Evolutionary conservation across 2,113 vertebrate species (phyloP).

Genomic region (Brachionichthys hirsutus): DNA sequence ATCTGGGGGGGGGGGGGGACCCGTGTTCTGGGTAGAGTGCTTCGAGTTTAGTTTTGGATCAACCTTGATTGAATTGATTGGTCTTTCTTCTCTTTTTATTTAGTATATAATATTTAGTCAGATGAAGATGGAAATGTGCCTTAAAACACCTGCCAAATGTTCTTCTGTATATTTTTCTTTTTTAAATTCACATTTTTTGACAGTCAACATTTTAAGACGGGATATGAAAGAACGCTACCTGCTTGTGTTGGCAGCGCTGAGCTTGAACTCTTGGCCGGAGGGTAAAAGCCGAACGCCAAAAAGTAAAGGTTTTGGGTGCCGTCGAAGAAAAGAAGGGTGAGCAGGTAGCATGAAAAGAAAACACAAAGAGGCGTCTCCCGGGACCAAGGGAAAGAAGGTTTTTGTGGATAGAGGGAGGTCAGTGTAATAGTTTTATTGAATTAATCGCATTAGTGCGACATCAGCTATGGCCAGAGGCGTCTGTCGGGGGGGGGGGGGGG

Average conservation of each 20-base stretch:
- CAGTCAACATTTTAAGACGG: neutral
- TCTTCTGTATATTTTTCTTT: conserved; percentile 16
- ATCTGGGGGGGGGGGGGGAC: no score
- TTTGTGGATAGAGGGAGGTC: conserved; percentile 34
- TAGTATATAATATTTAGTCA: no score
- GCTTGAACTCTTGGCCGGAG: conserved; percentile 21
- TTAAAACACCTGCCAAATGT: conserved; percentile 3
- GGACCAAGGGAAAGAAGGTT: conserved; percentile 19
- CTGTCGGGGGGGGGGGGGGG: conserved; percentile 20
- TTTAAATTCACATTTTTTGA: neutral
- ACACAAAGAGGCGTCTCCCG: conserved; percentile 20
- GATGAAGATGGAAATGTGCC: neutral
- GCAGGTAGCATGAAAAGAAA: conserved; percentile 52
- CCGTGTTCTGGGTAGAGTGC: no score
- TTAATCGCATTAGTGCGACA: conserved; percentile 70
- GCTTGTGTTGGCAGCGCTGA: conserved; percentile 44
- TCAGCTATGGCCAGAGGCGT: conserved; percentile 62
- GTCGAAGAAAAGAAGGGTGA: conserved; percentile 3
- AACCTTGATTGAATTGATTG: no score
- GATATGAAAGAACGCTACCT: conserved; percentile 12
- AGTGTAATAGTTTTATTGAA: conserved; percentile 73
- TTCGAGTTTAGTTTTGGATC: no score
- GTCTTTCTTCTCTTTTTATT: no score
- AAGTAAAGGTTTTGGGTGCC: conserved; percentile 1
- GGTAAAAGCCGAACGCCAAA: conserved; percentile 38